phyloP scores from a whole-genome alignment of 1,140 invertebrate genomes.

The Macrobrachium rosenbergii region DNA sequence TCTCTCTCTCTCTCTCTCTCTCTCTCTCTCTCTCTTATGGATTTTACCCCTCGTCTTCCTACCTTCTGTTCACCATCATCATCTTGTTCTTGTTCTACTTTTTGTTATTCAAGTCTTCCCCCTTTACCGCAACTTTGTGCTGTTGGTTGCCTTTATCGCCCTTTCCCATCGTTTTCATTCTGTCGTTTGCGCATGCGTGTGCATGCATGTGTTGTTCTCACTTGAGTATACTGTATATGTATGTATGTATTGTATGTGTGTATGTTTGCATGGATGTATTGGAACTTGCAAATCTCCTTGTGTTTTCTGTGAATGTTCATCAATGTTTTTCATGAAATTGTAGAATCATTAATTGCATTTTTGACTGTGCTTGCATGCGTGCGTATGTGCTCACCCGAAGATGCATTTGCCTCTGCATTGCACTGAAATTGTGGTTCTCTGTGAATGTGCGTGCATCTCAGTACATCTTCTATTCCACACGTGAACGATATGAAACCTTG shows the following conservation, averaged over 20 bases:
- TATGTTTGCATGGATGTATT: not conserved
- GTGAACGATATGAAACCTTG: too few relatives aligned
- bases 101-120: conserved; percentile 9
- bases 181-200: not conserved
- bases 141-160: too few relatives aligned
- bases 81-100: not conserved
- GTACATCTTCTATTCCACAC: too few relatives aligned
- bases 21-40: conserved; percentile 13
- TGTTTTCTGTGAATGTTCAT: too few relatives aligned
- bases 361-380: not conserved
- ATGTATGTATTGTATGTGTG: not conserved
- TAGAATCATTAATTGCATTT: too few relatives aligned
- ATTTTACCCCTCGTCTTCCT: not conserved
- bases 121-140: not conserved
- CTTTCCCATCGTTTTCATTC: not conserved
- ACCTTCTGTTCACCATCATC: not conserved
- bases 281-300: too few relatives aligned
- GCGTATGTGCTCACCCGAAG: not conserved
- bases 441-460: too few relatives aligned
- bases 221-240: too few relatives aligned
- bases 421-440: too few relatives aligned
- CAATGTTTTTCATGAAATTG: too few relatives aligned
- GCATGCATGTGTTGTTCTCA: not conserved
- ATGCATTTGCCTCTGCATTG: too few relatives aligned
- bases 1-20: conserved; percentile 23